These are phyloP conservation scores for Zootoca vivipara DNA, from an alignment of 2,113 vertebrate species.

Conservation along the genomic window DNA sequence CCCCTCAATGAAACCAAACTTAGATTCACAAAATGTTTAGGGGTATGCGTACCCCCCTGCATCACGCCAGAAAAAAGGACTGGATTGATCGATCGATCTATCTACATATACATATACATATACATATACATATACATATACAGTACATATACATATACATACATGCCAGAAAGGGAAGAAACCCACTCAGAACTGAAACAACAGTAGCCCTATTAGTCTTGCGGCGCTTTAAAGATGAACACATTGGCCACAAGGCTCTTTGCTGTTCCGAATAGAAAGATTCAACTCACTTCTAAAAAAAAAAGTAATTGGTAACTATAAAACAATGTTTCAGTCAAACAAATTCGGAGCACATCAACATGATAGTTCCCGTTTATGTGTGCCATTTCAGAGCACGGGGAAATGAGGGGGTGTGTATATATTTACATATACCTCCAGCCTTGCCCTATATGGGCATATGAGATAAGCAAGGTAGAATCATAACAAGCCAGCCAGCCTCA, in stretches of 20 bases:
- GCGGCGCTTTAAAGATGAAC: neutral
- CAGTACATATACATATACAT: no score
- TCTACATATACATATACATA: no score
- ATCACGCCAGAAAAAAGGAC: no score
- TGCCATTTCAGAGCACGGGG: neutral
- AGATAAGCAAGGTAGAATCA: neutral
- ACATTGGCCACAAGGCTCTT: neutral
- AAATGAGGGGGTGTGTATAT: neutral
- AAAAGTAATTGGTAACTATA: neutral
- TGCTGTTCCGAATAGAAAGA: neutral
- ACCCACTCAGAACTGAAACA: neutral
- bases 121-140: no score
- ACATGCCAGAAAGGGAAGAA: neutral
- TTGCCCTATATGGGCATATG: constrained; percentile 8
- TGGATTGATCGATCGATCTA: no score
- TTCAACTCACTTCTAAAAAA: neutral
- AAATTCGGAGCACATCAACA: neutral
- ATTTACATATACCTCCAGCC: neutral
- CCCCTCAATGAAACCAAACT: no score
- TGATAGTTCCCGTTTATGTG: neutral
- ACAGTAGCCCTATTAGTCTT: neutral
- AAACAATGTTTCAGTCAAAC: neutral
- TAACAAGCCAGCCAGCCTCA: neutral
- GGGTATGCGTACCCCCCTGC: no score
- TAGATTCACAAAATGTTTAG: no score